Evolutionary conservation across 1,140 invertebrate genomes (phyloP), one percentile per base, ranked within the genome.

Genomic region (Plectus sambesii): DNA sequence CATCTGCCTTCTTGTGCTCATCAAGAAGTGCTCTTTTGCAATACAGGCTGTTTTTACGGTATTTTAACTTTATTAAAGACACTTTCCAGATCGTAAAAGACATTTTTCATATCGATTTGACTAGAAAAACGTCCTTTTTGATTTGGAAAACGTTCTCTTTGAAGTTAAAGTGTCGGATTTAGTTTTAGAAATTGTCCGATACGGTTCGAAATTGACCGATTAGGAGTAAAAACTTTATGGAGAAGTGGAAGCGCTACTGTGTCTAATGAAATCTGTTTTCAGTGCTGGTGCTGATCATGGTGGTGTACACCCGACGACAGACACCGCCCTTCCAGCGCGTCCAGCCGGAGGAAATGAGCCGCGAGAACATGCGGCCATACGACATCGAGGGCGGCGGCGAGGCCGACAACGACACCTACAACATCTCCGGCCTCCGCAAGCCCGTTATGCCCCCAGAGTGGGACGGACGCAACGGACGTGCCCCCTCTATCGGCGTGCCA

Each of bases 301-400:
- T 68, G 12, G 39, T 61, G 15, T 51, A 58, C 24, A 51, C 59
- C 3, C 23, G 51, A 33, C 30, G 60, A 36, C 37, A 42, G 20
- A 51, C 36, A 2, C 43, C 61, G 3, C 23, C 44, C 17, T 69
- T 66, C 42, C 62, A 66, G 35, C 47, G 49, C 17, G 66, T 66
- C 30, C 22, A 61, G 12, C 63, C 63, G 1, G 66, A 69, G n/a
- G 63, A 66, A 26, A 54, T 67, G 36, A 66, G 67, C 35, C 45
- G 60, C 3, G 63, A 66, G 43, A 69, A 58, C 45, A 47, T 66
- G 25, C 37, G 63, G 30, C 59, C 51, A 20, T 66, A 66, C 43
- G 62, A 46, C 27, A 51, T 66, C n/a, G 63, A 66, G 54, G 66
- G 63, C 3, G 63, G 63, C 22, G 63, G 66, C 19, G 63, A 66